Percentiles rank a stretch among this genome's conserved stretches.
Evolutionary conservation across 2,797 vertebrate genomes (phyloP).

Genomic region (Acipenser ruthenus): DNA sequence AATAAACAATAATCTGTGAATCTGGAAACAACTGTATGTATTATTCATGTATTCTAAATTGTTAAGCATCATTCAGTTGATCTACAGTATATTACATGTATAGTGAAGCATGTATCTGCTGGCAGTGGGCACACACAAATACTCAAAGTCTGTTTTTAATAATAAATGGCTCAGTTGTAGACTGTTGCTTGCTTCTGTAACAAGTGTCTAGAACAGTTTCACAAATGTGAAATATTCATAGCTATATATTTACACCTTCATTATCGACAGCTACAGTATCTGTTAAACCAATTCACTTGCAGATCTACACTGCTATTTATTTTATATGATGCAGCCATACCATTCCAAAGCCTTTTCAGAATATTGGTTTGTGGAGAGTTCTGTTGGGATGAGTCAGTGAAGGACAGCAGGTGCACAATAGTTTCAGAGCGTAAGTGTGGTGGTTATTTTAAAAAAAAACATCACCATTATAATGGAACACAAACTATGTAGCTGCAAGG

Average conservation of each 20-base stretch:
- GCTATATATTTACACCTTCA: too few species aligned
- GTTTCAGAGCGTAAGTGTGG: slow-evolving; percentile 2
- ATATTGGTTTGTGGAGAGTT: neutral
- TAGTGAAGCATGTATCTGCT: too few species aligned
- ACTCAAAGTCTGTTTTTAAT: too few species aligned
- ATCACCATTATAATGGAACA: slow-evolving; percentile 3
- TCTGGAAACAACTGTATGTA: neutral
- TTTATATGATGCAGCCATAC: neutral
- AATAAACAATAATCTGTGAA: neutral
- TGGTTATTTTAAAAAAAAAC: slow-evolving; percentile 5
- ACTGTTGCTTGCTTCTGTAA: too few species aligned
- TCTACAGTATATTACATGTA: too few species aligned
- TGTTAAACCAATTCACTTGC: neutral
- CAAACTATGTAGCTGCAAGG: neutral
- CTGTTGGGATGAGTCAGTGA: neutral
- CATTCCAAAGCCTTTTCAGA: neutral
- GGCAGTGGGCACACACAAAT: too few species aligned
- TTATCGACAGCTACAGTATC: too few species aligned
- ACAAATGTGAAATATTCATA: too few species aligned
- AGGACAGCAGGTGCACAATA: slow-evolving; percentile 1
- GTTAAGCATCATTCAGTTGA: neutral
- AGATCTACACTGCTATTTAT: neutral
- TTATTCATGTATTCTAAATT: neutral
- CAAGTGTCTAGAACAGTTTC: too few species aligned
- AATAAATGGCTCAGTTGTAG: too few species aligned